phyloP scores from a whole-genome alignment of 1,140 invertebrate genomes.

The Zaprionus africanus region DNA sequence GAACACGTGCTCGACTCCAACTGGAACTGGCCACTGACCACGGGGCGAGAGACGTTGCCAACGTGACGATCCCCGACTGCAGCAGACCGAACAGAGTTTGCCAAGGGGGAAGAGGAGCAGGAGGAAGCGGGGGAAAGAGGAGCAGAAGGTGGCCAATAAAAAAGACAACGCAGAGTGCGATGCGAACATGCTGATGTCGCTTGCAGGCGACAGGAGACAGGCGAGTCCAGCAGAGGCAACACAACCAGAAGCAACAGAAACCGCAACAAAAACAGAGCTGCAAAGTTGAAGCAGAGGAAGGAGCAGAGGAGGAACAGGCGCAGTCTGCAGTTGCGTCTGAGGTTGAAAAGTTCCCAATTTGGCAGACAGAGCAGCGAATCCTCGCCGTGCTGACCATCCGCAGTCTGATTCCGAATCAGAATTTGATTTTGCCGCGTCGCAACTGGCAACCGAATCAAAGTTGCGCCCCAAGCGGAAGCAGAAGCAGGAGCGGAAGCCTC shows the following conservation, averaged over 20 bases:
- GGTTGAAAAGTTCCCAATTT: slow-evolving; percentile 68
- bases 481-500: slow-evolving; percentile 18
- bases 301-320: slow-evolving; percentile 6
- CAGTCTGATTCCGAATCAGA: slow-evolving; percentile 17
- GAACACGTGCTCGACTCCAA: slow-evolving; percentile 43
- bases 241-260: slow-evolving; percentile 39
- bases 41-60: slow-evolving; percentile 38
- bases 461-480: slow-evolving; percentile 33
- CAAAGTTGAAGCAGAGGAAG: slow-evolving; percentile 54
- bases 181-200: slow-evolving; percentile 58
- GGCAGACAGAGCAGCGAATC: slow-evolving; percentile 49
- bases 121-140: not conserved
- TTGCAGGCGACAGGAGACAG: slow-evolving; percentile 47
- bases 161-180: slow-evolving; percentile 52
- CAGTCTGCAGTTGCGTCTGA: slow-evolving; percentile 26
- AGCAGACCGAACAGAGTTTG: slow-evolving; percentile 26
- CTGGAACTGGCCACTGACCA: slow-evolving; percentile 33
- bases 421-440: slow-evolving; percentile 73
- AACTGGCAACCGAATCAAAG: slow-evolving; percentile 41
- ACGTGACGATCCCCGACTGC: slow-evolving; percentile 31
- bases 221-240: slow-evolving; percentile 27
- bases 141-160: slow-evolving; percentile 64
- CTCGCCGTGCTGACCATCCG: slow-evolving; percentile 7
- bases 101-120: slow-evolving; percentile 12
- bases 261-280: slow-evolving; percentile 71